phyloP scores from a whole-genome alignment of 2,888 invertebrate species.

The Tetragonisca angustula region DNA sequence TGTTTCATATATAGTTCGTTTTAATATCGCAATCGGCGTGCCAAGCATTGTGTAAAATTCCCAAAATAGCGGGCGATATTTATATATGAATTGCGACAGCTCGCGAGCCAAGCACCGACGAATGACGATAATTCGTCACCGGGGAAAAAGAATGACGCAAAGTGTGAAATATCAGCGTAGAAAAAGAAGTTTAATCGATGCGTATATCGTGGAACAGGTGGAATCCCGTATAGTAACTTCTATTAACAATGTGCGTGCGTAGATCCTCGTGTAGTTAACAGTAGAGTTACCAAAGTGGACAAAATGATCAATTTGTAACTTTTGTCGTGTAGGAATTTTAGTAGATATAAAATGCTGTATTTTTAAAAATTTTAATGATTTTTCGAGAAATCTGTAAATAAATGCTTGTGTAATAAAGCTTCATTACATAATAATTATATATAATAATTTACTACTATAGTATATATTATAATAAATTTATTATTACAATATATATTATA shows the following conservation, averaged over 20 bases:
- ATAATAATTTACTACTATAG: too few relatives aligned
- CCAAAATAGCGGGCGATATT: not conserved
- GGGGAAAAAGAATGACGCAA: not conserved
- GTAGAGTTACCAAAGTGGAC: too few relatives aligned
- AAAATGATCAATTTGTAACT: too few relatives aligned
- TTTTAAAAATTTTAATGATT: too few relatives aligned
- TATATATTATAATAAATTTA: too few relatives aligned
- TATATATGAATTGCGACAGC: not conserved
- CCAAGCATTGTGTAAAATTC: not conserved
- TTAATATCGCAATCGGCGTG: not conserved
- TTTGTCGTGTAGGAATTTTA: too few relatives aligned
- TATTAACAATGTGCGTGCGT: not conserved
- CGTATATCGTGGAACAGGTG: not conserved
- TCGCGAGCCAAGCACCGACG: not conserved
- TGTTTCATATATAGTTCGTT: too few relatives aligned
- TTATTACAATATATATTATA: too few relatives aligned
- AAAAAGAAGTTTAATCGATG: not conserved
- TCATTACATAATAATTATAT: too few relatives aligned
- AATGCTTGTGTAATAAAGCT: too few relatives aligned
- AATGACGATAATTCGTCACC: not conserved
- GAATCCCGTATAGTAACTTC: not conserved
- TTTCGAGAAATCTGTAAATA: too few relatives aligned
- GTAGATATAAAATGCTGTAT: too few relatives aligned
- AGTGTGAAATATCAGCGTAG: not conserved
- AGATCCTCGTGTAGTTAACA: slow-evolving; percentile 2